A percentile compares a stretch with the other conserved stretches of the same genome.
phyloP scores from a whole-genome alignment of 2,113 vertebrate species.

The Vulpes ferrilata region DNA sequence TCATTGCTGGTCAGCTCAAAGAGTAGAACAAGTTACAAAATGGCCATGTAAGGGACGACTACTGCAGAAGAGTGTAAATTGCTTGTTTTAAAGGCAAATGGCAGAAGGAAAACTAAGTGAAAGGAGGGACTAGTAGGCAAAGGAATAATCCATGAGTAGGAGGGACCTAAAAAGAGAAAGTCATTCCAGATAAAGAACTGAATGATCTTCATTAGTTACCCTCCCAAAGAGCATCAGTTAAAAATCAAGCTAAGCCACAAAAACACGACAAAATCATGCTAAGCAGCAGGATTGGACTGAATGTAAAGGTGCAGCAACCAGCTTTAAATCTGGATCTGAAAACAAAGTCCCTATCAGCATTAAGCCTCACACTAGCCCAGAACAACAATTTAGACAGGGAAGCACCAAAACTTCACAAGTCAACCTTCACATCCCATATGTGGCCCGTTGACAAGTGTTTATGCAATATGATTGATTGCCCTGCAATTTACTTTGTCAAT shows the following conservation, averaged over 20 bases:
- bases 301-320: not conserved
- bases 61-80: not conserved
- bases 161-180: not conserved
- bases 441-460: slow-evolving; percentile 60
- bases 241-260: not conserved
- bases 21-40: not conserved
- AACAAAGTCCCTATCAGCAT: not conserved
- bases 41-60: not conserved
- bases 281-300: not conserved
- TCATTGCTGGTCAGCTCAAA: not conserved
- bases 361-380: not conserved
- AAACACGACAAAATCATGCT: not conserved
- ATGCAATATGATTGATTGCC: slow-evolving; percentile 74
- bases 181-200: not conserved
- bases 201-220: not conserved
- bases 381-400: slow-evolving; percentile 43
- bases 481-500: slow-evolving; percentile 78
- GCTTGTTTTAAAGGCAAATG: not conserved
- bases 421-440: slow-evolving; percentile 49
- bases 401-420: slow-evolving; percentile 42
- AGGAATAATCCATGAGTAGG: not conserved
- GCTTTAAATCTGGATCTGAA: not conserved
- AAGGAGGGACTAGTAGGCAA: not conserved
- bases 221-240: not conserved
- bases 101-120: not conserved